These are phyloP conservation scores for Columba janthina DNA, from an alignment of 2,113 vertebrate genomes.

Conservation along the genomic window DNA sequence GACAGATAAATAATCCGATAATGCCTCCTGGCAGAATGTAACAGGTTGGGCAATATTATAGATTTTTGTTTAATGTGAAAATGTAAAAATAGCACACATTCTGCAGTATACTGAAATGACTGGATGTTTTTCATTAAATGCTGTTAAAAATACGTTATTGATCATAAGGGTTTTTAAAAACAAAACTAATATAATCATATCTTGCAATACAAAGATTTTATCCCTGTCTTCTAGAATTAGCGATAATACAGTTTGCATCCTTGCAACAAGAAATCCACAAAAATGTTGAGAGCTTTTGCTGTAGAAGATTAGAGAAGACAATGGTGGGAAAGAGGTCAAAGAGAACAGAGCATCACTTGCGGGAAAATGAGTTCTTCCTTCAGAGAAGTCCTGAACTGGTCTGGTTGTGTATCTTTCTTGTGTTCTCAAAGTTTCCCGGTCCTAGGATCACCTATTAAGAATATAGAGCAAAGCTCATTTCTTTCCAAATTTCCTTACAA, in stretches of 20 bases:
- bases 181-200: neutral
- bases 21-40: neutral
- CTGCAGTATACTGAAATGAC: neutral
- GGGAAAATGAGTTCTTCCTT: neutral
- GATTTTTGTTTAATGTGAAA: neutral
- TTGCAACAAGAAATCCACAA: neutral
- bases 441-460: neutral
- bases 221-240: neutral
- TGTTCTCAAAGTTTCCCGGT: neutral
- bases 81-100: neutral
- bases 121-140: neutral
- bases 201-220: neutral
- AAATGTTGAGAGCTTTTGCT: neutral
- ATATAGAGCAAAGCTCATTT: neutral
- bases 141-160: neutral
- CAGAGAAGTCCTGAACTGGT: neutral
- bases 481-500: neutral
- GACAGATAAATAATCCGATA: neutral
- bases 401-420: neutral
- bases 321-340: neutral
- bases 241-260: neutral
- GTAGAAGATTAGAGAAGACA: neutral
- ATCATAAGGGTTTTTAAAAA: neutral
- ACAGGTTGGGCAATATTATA: neutral
- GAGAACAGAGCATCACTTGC: neutral